Conservation (phyloP, 2,797 vertebrate species). For the Enteromius trimaculatus region DNA sequence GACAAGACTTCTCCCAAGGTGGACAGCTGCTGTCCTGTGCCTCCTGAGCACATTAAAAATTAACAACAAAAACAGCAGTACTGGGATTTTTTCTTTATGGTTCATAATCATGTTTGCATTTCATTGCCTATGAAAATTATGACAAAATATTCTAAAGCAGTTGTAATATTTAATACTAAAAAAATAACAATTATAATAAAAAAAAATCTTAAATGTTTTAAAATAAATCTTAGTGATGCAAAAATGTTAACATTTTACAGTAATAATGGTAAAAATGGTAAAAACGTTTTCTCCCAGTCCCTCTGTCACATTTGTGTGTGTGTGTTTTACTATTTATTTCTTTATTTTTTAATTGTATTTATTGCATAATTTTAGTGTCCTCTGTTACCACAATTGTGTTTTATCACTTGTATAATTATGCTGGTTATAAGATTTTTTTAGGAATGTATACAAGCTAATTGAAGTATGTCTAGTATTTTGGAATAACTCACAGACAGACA, state of each 20-base stretch:
- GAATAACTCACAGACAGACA: not conserved
- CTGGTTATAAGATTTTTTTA: not conserved
- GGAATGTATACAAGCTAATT: not conserved
- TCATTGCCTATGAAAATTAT: not conserved
- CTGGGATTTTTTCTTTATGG: not conserved
- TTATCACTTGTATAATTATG: not conserved
- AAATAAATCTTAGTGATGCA: not conserved
- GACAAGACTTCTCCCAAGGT: constrained; percentile 39
- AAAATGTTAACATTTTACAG: not conserved
- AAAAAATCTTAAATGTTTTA: no score
- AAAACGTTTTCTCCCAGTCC: not conserved
- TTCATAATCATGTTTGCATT: not conserved
- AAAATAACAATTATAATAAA: no score
- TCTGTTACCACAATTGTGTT: not conserved
- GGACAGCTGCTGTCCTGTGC: constrained; percentile 30
- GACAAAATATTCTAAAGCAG: not conserved
- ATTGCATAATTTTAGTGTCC: not conserved
- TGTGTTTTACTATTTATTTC: not conserved
- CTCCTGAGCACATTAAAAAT: constrained; percentile 37
- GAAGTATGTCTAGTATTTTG: not conserved
- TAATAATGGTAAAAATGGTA: no score
- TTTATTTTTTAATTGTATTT: not conserved
- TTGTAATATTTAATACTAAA: not conserved
- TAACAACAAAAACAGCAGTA: constrained; percentile 13
- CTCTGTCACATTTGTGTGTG: not conserved